A percentile compares a stretch with the other conserved stretches of the same genome.
phyloP scores from a whole-genome alignment of 2,113 vertebrate genomes.

The Leptobrachium ailaonicum region DNA sequence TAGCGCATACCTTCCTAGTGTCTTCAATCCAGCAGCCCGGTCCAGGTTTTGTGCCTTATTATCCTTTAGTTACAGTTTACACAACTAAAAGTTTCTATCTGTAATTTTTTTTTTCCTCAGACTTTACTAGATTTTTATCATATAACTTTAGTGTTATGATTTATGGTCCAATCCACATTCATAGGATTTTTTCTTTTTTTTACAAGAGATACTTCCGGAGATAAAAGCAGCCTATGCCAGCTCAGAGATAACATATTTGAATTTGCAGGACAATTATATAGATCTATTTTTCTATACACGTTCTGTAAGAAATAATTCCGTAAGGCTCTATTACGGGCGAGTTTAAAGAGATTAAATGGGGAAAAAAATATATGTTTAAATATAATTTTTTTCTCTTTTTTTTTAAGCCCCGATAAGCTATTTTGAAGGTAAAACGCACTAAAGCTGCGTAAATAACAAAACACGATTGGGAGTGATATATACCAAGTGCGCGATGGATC shows the following conservation, averaged over 20 bases:
- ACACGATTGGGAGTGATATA: background rate
- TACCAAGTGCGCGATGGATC: no score
- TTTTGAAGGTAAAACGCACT: background rate
- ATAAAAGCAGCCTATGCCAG: background rate
- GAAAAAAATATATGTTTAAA: conserved; percentile 29
- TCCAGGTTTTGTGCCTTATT: no score
- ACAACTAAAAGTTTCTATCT: background rate
- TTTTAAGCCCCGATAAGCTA: background rate
- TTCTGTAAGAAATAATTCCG: conserved; percentile 5
- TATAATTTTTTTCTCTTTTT: background rate
- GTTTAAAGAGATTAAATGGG: conserved; percentile 20
- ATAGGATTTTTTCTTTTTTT: background rate
- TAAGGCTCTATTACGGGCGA: conserved; percentile 21
- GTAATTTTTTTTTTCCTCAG: background rate
- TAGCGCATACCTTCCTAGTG: no score
- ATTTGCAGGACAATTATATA: no score
- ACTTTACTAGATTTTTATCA: background rate
- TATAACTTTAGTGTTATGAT: background rate
- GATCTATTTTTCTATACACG: conserved; percentile 17
- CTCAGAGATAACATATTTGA: conserved; percentile 18
- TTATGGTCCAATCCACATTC: conserved; percentile 12
- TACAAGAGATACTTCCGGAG: conserved; percentile 10
- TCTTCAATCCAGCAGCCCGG: no score
- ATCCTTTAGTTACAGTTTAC: background rate
- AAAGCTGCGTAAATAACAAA: background rate